These are phyloP conservation scores for Montipora efflorescens DNA, from an alignment of 64 coral and sea anemone genomes.

Conservation along the genomic window DNA sequence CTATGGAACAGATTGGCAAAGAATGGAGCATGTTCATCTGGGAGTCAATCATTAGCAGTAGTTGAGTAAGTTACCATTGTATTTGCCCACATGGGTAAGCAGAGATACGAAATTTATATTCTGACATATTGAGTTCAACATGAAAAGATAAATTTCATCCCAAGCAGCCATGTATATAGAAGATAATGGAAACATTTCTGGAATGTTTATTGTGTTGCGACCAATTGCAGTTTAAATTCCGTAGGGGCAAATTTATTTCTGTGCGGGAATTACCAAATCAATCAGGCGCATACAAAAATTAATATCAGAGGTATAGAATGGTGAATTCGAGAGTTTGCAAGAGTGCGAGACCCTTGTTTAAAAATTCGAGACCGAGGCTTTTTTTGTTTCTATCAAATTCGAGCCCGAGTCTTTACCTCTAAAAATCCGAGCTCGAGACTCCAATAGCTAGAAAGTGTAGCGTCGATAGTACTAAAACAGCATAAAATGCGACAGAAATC, in stretches of 20 bases:
- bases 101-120: not conserved
- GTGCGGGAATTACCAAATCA: conserved; percentile 9
- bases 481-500: not conserved
- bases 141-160: not conserved
- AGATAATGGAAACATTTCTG: not conserved
- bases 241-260: not conserved
- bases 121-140: not conserved
- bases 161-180: conserved; percentile 7
- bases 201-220: not conserved
- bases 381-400: not conserved
- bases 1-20: not conserved
- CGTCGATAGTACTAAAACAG: not conserved
- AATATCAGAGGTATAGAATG: not conserved
- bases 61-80: conserved; percentile 3
- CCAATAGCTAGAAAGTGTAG: not conserved
- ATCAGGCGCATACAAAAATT: not conserved
- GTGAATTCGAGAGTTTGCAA: not conserved
- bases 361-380: not conserved
- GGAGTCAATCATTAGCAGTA: conserved; percentile 3
- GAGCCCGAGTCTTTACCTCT: not conserved
- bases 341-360: not conserved
- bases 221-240: not conserved
- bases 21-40: not conserved
- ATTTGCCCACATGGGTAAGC: not conserved
- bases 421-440: not conserved